Evolutionary conservation across 1,140 invertebrate genomes (phyloP), one percentile per base, ranked within the genome.

Genomic region (Drosophila serrata): DNA sequence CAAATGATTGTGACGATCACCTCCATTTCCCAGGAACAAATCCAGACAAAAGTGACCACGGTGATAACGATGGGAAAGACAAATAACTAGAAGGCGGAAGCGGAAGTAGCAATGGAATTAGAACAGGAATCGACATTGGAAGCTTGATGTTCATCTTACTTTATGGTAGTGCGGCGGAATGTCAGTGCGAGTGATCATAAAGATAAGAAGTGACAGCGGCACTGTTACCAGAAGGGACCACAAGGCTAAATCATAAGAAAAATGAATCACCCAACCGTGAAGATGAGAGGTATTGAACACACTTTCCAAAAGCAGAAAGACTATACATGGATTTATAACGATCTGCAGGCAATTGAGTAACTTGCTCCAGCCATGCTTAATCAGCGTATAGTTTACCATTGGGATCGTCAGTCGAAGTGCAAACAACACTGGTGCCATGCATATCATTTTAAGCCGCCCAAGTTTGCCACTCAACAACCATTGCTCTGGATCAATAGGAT

Each of bases 281-380:
- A n/a, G n/a, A 24, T 24, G 24, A 24, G 24, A 3, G 24, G 24
- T 24, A 24, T 24, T 3, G 24, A 3, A 24, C 24, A 4, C 49
- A 87, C 84, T 72, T 6, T 80, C 49, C 6, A 62, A n/a, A 0
- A 79, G 17, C 0, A 53, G 17, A 0, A 73, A 27, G 3, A 67
- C 5, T 0, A 69, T 3, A 17, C 82, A 80, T 0, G 82, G 84
- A 40, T 56, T 80, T n/a, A 65, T 33, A 0, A 88, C n/a, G 12
- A 87, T 65, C 27, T 87, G 82, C 3, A 55, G 19, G n/a, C 82
- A 88, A 39, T 87, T 87, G 24, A 87, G 70, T 45, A 88, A 17
- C 58, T 87, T 87, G 62, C 70, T 65, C 82, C 82, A 87, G 15
- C 82, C 84, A 22, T 87, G 82, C 62, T 87, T 87, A 24, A 63